Conservation (phyloP, 1,140 invertebrate species). For the Listronotus oregonensis region DNA sequence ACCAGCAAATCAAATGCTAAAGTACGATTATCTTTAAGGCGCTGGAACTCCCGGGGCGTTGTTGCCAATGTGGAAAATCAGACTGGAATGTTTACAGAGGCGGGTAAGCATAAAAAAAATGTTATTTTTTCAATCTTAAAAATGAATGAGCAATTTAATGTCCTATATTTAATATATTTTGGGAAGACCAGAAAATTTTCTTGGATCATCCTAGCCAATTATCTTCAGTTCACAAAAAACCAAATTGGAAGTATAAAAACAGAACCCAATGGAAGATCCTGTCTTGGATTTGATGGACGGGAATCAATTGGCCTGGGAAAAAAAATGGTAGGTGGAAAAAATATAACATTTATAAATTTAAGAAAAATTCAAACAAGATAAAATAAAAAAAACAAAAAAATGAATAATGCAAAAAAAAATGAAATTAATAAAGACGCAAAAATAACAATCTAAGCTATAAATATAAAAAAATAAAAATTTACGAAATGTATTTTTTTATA, state of each 20-base stretch:
- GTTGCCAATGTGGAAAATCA: slow-evolving; percentile 63
- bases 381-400: background rate
- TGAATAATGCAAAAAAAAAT: too few species aligned
- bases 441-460: background rate
- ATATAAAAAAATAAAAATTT: too few species aligned
- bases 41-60: slow-evolving; percentile 69
- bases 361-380: background rate
- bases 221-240: slow-evolving; percentile 64
- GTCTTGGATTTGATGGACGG: slow-evolving; percentile 58
- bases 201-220: slow-evolving; percentile 67
- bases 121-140: background rate
- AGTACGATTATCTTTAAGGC: slow-evolving; percentile 65
- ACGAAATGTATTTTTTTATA: slow-evolving; percentile 1
- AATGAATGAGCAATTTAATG: background rate
- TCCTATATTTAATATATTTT: slow-evolving; percentile 46
- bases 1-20: slow-evolving; percentile 50
- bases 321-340: slow-evolving; percentile 64
- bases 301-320: slow-evolving; percentile 73
- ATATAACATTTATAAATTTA: background rate
- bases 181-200: slow-evolving; percentile 57
- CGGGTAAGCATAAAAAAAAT: slow-evolving; percentile 53
- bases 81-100: slow-evolving; percentile 66
- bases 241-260: slow-evolving; percentile 66
- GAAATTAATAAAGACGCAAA: background rate
- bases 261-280: slow-evolving; percentile 60